Conservation (phyloP, 2,797 vertebrate genomes). For the Gallirallus australis region DNA sequence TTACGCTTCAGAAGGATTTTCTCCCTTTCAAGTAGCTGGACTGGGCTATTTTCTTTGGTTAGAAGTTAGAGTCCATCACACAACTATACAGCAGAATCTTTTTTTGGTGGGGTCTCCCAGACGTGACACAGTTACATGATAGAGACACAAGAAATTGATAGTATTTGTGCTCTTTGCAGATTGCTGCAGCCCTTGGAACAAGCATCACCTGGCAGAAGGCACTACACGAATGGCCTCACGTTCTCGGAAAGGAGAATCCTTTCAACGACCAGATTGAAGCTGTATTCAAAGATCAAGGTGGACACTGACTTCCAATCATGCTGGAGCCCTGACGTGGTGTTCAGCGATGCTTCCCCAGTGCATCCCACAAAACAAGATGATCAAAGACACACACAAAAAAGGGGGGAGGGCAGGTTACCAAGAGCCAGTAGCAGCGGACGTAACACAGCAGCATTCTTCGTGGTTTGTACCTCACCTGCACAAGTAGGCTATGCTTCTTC, state of each 20-base stretch:
- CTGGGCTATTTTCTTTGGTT: background rate
- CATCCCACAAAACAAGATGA: background rate
- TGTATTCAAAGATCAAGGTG: constrained; percentile 80
- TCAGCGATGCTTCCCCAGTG: rapidly evolving
- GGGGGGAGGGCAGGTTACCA: background rate
- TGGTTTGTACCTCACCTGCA: background rate
- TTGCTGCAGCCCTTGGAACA: constrained; percentile 69
- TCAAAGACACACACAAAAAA: background rate
- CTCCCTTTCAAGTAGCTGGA: background rate
- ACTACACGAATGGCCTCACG: constrained; percentile 57
- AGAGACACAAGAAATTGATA: background rate
- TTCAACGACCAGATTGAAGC: constrained; percentile 77
- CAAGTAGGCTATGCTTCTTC: background rate
- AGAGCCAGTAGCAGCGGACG: background rate
- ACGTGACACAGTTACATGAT: rapidly evolving
- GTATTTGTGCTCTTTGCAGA: constrained; percentile 50
- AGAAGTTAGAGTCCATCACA: background rate
- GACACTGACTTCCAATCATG: constrained; percentile 60
- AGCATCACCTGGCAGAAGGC: constrained; percentile 74
- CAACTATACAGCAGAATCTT: no score
- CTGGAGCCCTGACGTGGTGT: rapidly evolving
- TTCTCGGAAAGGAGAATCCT: constrained; percentile 80
- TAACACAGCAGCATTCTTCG: background rate
- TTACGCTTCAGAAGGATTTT: background rate
- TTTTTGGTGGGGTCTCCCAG: background rate